Percentiles rank a stretch among this genome's conserved stretches.
phyloP scores from a whole-genome alignment of 2,113 vertebrate species.

The Todiramphus chloris region DNA sequence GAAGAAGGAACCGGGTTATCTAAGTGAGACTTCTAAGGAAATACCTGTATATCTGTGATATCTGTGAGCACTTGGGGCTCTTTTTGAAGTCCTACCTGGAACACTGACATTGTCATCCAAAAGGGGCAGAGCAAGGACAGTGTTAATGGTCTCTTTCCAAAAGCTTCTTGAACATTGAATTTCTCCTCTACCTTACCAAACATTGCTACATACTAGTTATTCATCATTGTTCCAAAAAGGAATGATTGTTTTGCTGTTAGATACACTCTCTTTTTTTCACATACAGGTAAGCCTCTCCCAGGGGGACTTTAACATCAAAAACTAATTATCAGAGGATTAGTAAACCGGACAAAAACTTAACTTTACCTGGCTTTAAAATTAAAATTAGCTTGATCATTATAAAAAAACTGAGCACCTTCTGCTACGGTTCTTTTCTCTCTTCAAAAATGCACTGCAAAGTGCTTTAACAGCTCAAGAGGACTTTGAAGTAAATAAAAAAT shows the following conservation, averaged over 20 bases:
- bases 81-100: neutral
- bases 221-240: neutral
- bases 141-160: neutral
- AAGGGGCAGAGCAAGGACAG: neutral
- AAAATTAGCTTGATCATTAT: neutral
- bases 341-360: neutral
- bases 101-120: neutral
- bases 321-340: neutral
- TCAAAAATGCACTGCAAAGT: neutral
- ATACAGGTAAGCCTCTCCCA: neutral
- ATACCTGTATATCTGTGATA: neutral
- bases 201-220: neutral
- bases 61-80: neutral
- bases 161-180: neutral
- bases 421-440: neutral
- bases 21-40: neutral
- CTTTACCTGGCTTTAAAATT: neutral
- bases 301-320: accelerated
- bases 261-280: neutral
- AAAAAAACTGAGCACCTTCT: neutral
- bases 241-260: neutral
- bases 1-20: too few relatives aligned
- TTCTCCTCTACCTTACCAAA: neutral
- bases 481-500: neutral
- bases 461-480: neutral